Percentiles rank a stretch among this genome's conserved stretches.
Conservation (phyloP, 2,113 vertebrate genomes). For the Melanocharis versteri region DNA sequence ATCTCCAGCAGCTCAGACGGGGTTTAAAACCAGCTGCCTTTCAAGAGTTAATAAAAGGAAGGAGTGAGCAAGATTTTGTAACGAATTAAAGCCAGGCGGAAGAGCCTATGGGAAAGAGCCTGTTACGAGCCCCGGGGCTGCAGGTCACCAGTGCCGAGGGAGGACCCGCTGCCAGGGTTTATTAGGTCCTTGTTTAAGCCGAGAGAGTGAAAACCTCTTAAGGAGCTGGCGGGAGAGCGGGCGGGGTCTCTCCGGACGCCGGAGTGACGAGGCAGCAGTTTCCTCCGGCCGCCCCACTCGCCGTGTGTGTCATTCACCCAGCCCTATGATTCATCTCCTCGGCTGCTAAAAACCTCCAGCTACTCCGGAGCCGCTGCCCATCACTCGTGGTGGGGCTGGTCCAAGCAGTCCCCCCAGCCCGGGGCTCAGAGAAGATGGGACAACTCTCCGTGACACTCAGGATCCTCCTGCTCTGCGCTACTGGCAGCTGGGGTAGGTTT, state of each 20-base stretch:
- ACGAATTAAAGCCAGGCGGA: background rate
- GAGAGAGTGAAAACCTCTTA: background rate
- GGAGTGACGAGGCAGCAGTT: background rate
- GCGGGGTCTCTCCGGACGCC: background rate
- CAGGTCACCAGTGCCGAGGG: background rate
- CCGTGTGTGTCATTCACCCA: background rate
- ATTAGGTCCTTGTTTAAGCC: background rate
- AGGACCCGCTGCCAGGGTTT: background rate
- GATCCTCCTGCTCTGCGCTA: background rate
- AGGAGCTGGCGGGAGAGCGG: background rate
- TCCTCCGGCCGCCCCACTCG: background rate
- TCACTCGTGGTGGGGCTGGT: background rate
- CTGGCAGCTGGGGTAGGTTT: constrained; percentile 19
- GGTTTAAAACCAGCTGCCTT: background rate
- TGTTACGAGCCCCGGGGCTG: background rate
- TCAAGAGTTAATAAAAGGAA: constrained; percentile 34
- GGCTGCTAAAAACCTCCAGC: background rate
- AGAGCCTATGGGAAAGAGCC: background rate
- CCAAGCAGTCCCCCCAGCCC: fast-evolving
- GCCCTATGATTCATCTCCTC: constrained; percentile 25
- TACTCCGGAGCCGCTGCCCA: background rate
- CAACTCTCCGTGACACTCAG: background rate
- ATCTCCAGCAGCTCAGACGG: background rate
- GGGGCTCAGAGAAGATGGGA: background rate
- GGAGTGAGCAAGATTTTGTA: background rate